A percentile compares a stretch with the other conserved stretches of the same genome.
phyloP scores from a whole-genome alignment of 64 coral and sea anemone genomes.

The Stichodactyla helianthus region DNA sequence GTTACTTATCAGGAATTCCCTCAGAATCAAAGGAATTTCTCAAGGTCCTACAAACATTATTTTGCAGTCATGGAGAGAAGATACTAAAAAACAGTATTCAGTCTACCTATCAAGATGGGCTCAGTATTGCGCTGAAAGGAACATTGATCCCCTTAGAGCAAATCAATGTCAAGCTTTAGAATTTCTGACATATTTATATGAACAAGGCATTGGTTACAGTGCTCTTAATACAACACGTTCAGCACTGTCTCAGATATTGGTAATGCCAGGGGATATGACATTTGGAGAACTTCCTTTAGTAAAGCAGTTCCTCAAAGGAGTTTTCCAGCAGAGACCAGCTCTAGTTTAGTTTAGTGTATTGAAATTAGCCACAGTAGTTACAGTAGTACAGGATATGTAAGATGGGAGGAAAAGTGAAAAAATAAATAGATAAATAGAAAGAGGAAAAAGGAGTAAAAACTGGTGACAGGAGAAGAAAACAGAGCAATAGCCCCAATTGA shows the following conservation, averaged over 20 bases:
- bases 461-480: too few species aligned
- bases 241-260: slow-evolving; percentile 2
- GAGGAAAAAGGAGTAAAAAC: too few species aligned
- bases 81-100: slow-evolving; percentile 44
- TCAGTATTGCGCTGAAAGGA: slow-evolving; percentile 31
- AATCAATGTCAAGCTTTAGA: slow-evolving; percentile 30
- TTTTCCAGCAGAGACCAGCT: slow-evolving; percentile 37
- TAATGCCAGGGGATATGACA: background rate
- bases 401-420: too few species aligned
- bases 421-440: too few species aligned
- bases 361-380: too few species aligned
- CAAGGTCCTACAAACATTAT: slow-evolving; percentile 15
- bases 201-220: slow-evolving; percentile 24
- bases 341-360: too few species aligned
- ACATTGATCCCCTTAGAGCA: slow-evolving; percentile 25
- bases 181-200: slow-evolving; percentile 17
- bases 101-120: slow-evolving; percentile 33
- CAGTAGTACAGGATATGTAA: too few species aligned
- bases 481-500: too few species aligned
- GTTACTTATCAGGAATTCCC: slow-evolving; percentile 12
- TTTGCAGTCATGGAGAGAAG: slow-evolving; percentile 48
- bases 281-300: slow-evolving; percentile 59
- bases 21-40: too few species aligned
- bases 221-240: slow-evolving; percentile 30
- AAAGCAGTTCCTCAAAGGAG: too few species aligned